Evolutionary conservation across 2,797 vertebrate species (phyloP), one percentile per base, ranked within the genome.

Genomic region (Leontocebus nigricollis): DNA sequence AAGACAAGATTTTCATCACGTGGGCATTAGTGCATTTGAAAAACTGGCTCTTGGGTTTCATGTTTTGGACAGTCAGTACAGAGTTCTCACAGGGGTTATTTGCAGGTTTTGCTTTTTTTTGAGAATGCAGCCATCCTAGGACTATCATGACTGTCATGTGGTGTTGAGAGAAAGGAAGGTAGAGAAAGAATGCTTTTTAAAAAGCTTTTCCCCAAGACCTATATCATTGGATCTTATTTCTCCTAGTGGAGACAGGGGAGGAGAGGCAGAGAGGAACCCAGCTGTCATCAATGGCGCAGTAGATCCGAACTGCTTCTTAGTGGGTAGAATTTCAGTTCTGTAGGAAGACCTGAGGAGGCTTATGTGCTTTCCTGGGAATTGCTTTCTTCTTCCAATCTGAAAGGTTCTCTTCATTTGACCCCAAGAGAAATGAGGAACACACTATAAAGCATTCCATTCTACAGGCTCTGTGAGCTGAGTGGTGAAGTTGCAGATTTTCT

Each of bases 261-360:
- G 39, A 80, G 41, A 52, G 26, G 6, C 5, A 50, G 36, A 86
- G 30, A 64, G n/a, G 52, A 93, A 15, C n/a, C 55, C 59, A 27
- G 22, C 11, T 0, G 5, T 30, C 30, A 19, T 41, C 55, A 83
- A 0, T 15, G 41, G 8, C 15, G 1, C 0, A 4, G 15, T 7
- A 3, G 0, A 0, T 24, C 46, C 30, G 3, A 44, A 50, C 30
- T 48, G 0, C 27, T 0, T 1, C 41, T 15, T 4, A 1, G 22
- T 20, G 5, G 48, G 7, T 55, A 15, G 39, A 50, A 50, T 87
- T 90, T 93, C 24, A 61, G 27, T 46, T 92, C 72, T 75, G 41
- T 36, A 30, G 0, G 1, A 27, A 46, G 57, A 59, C 2, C 52
- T 48, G 12, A 67, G 30, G 44, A 88, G 12, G 13, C 64, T 44